A percentile compares a stretch with the other conserved stretches of the same genome.
phyloP scores from a whole-genome alignment of 2,113 vertebrate genomes.

The Ophthalmolycus amberensis region DNA sequence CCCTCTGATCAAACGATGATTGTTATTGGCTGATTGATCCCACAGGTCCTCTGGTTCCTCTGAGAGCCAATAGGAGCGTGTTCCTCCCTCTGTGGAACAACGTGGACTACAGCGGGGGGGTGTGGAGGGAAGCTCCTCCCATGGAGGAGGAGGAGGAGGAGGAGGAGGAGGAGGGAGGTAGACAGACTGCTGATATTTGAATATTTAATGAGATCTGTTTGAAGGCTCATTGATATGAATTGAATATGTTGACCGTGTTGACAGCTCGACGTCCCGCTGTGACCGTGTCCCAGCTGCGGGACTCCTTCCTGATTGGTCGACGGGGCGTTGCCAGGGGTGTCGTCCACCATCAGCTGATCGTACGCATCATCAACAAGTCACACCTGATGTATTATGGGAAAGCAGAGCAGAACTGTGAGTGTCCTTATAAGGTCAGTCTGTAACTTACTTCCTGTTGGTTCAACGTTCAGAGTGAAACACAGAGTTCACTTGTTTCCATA shows the following conservation, averaged over 20 bases:
- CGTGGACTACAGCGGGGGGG: conserved; percentile 71
- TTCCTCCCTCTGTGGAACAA: conserved; percentile 85
- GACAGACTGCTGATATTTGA: not conserved
- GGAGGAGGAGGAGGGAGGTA: conserved; percentile 35
- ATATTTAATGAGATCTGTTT: not conserved
- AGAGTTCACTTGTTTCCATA: no score
- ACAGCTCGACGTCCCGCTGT: conserved; percentile 40
- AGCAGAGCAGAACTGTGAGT: conserved; percentile 74
- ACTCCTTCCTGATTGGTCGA: conserved; percentile 50
- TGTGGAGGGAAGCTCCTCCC: conserved; percentile 72
- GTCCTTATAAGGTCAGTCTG: conserved; percentile 77
- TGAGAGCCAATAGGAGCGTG: conserved; percentile 74
- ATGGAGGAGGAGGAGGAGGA: conserved; percentile 26
- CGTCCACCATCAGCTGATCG: conserved; percentile 57
- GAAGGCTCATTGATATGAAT: not conserved
- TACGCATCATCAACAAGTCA: conserved; percentile 80
- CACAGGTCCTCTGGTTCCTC: conserved; percentile 57
- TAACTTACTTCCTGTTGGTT: no score
- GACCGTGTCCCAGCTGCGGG: conserved; percentile 34
- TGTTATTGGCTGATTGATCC: not conserved
- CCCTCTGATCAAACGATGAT: no score
- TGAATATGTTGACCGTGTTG: not conserved
- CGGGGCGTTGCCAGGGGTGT: conserved; percentile 10
- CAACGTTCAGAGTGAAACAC: no score
- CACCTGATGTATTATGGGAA: conserved; percentile 82